Evolutionary conservation across 2,797 vertebrate species (phyloP).

Genomic region (Myiothlypis chrysogaster): DNA sequence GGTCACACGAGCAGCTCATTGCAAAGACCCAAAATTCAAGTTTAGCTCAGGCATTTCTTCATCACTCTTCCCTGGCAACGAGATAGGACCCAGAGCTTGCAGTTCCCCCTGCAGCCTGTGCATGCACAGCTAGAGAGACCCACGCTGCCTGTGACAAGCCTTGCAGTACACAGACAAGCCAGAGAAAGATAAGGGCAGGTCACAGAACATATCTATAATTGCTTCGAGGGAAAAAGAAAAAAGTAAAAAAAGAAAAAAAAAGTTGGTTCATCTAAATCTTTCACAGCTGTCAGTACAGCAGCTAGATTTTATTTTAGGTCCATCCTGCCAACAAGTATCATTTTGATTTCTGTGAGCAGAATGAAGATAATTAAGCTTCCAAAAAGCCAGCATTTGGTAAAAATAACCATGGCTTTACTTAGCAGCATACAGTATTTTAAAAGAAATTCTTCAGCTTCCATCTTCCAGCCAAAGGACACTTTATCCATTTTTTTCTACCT

Average conservation of each 20-base stretch:
- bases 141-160: background rate
- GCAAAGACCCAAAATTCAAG: background rate
- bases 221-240: background rate
- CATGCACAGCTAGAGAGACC: background rate
- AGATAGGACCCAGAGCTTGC: background rate
- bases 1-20: background rate
- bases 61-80: slow-evolving; percentile 17
- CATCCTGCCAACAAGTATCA: background rate
- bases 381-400: background rate
- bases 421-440: background rate
- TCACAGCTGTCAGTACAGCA: background rate
- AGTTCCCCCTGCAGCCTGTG: slow-evolving; percentile 1
- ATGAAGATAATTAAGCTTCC: slow-evolving; percentile 11
- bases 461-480: background rate
- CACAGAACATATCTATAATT: background rate
- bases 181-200: background rate
- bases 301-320: slow-evolving; percentile 8
- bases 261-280: background rate
- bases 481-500: background rate
- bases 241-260: background rate
- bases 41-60: background rate
- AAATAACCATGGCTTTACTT: slow-evolving; percentile 6
- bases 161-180: background rate
- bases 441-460: background rate
- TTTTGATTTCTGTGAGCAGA: slow-evolving; percentile 12